Percentiles rank a stretch among this genome's conserved stretches.
Conservation (phyloP, 1,140 invertebrate genomes). For the Drosophila baimaii region DNA sequence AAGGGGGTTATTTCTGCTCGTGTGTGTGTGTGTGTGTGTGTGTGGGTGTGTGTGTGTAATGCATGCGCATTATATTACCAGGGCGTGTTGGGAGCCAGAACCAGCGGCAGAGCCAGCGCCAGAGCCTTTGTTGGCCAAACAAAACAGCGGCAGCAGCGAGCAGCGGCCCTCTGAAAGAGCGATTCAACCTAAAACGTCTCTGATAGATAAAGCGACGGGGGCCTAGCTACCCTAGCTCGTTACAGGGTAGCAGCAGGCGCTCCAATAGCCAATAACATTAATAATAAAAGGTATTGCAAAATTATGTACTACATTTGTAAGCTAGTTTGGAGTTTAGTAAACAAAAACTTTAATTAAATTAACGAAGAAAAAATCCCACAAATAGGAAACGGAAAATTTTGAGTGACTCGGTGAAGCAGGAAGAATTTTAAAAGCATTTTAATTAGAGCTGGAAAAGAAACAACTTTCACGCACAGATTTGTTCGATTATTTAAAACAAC, state of each 20-base stretch:
- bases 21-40: background rate
- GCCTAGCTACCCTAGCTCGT: background rate
- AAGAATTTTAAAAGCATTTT: no score
- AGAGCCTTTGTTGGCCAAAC: constrained; percentile 64
- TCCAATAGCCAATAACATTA: no score
- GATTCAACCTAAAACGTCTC: constrained; percentile 21
- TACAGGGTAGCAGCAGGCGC: constrained; percentile 2
- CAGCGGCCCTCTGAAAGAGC: constrained; percentile 9
- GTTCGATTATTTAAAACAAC: no score
- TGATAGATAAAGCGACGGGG: constrained; percentile 10
- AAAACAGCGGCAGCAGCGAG: constrained; percentile 37
- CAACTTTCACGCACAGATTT: no score
- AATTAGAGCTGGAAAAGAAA: no score
- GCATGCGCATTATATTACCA: constrained; percentile 69
- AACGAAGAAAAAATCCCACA: no score
- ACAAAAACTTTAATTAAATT: no score
- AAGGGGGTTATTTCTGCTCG: background rate
- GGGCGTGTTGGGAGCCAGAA: constrained; percentile 27
- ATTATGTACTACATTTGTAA: no score
- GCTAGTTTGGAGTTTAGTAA: no score
- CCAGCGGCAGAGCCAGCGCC: background rate
- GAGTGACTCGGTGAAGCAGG: no score
- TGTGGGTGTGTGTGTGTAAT: constrained; percentile 43
- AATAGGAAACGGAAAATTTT: no score
- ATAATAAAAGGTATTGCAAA: no score